These are phyloP conservation scores for Mallateleia sp. DNA, from an alignment of 2,888 invertebrate genomes.

Conservation along the genomic window DNA sequence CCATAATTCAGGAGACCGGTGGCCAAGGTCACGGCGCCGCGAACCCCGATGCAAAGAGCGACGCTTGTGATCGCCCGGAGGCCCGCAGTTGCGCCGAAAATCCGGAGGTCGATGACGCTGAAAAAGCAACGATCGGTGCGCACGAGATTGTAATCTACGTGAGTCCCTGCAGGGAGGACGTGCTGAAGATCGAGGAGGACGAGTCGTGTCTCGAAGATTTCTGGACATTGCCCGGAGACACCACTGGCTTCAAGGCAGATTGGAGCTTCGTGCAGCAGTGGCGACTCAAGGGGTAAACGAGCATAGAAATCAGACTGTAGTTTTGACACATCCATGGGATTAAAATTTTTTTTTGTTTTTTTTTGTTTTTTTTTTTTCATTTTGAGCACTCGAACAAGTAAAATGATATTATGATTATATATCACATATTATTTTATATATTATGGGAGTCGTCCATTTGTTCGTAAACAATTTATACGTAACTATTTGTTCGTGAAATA, in stretches of 20 bases:
- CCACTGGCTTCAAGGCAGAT: constrained; percentile 91
- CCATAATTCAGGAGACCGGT: constrained; percentile 62
- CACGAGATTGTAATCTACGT: constrained; percentile 91
- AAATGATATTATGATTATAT: too few relatives aligned
- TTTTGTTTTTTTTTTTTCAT: too few relatives aligned
- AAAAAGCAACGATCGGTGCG: constrained; percentile 32
- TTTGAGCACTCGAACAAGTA: too few relatives aligned
- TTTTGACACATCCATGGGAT: too few relatives aligned
- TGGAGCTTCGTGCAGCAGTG: constrained; percentile 95
- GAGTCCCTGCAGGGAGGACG: constrained; percentile 89
- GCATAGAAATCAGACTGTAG: neutral
- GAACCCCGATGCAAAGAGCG: constrained; percentile 16
- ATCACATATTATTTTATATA: too few relatives aligned
- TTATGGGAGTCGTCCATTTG: too few relatives aligned
- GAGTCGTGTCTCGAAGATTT: constrained; percentile 87
- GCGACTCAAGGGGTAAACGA: constrained; percentile 91
- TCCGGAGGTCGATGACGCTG: constrained; percentile 70
- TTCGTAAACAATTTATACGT: too few relatives aligned
- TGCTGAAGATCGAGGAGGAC: constrained; percentile 88
- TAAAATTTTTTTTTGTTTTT: too few relatives aligned
- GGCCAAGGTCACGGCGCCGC: constrained; percentile 71
- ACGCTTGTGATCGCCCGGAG: constrained; percentile 33
- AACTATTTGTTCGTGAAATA: too few relatives aligned
- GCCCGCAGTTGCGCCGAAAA: constrained; percentile 47
- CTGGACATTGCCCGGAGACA: constrained; percentile 89